Evolutionary conservation across 2,113 vertebrate species (phyloP).

Genomic region (Hypocryptadius cinnamomeus): DNA sequence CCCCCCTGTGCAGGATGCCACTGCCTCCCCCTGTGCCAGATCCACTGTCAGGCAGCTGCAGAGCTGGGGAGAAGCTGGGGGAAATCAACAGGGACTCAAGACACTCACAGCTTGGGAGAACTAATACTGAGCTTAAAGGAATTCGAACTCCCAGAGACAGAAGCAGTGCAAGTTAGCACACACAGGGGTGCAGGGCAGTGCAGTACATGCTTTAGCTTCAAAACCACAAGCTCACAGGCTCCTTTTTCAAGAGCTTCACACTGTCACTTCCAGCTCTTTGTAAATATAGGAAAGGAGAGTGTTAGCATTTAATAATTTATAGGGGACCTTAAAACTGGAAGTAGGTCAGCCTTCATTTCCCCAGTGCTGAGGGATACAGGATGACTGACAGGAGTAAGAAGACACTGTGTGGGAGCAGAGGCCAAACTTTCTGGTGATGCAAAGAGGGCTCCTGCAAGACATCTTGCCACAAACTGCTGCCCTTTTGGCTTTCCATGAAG

Average conservation of each 20-base stretch:
- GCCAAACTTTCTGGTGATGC: background rate
- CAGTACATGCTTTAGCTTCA: background rate
- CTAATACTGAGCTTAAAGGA: background rate
- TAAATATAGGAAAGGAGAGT: background rate
- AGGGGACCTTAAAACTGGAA: background rate
- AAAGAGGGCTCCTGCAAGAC: background rate
- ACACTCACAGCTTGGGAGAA: background rate
- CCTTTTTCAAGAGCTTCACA: background rate
- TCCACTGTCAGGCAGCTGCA: background rate
- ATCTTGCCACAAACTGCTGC: background rate
- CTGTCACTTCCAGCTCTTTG: background rate
- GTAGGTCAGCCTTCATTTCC: background rate
- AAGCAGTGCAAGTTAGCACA: background rate
- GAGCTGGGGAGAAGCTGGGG: background rate
- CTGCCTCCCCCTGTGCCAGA: background rate
- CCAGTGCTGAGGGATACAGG: background rate
- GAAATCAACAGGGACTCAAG: background rate
- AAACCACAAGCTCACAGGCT: background rate
- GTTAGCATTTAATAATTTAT: background rate
- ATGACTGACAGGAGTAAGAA: background rate
- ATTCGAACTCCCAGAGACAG: background rate
- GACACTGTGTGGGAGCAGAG: background rate
- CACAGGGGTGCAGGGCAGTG: background rate
- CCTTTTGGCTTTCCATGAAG: background rate
- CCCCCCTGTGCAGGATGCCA: background rate